A percentile compares a stretch with the other conserved stretches of the same genome.
Conservation (phyloP, 2,888 invertebrate genomes). For the Drosophila infuscata region DNA sequence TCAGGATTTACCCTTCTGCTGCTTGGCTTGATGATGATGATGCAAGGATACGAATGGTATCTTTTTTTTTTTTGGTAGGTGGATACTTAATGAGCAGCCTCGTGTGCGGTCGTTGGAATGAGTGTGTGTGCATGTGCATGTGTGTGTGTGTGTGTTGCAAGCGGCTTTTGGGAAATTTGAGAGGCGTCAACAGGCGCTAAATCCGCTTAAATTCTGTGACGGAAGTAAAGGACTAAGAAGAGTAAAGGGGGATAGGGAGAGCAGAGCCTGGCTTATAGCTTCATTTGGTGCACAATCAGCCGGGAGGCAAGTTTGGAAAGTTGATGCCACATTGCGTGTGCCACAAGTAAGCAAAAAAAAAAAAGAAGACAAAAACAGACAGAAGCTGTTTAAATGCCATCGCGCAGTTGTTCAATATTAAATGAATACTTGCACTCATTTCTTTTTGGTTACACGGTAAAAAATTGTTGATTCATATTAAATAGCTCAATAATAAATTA, state of each 20-base stretch:
- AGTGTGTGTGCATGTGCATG: background rate
- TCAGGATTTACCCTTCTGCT: constrained; percentile 47
- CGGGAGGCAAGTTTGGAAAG: constrained; percentile 36
- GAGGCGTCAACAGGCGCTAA: constrained; percentile 84
- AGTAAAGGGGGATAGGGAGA: background rate
- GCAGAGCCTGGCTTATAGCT: constrained; percentile 30
- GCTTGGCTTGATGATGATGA: constrained; percentile 28
- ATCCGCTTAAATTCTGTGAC: constrained; percentile 77
- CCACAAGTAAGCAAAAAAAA: constrained; percentile 19
- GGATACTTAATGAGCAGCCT: constrained; percentile 55
- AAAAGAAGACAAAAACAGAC: constrained; percentile 9
- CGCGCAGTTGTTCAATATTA: constrained; percentile 40
- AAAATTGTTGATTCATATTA: background rate
- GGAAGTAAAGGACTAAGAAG: constrained; percentile 53
- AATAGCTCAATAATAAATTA: background rate
- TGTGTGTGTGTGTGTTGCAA: constrained; percentile 20
- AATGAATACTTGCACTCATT: constrained; percentile 63
- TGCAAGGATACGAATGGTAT: constrained; percentile 51
- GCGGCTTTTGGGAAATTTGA: constrained; percentile 73
- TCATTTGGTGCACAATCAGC: constrained; percentile 22
- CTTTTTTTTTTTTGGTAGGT: constrained; percentile 39
- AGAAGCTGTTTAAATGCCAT: constrained; percentile 61
- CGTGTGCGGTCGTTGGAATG: constrained; percentile 73
- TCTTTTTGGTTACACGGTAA: background rate
- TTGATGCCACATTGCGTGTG: constrained; percentile 57